These are phyloP conservation scores for Babyrousa celebensis DNA, from an alignment of 2,797 vertebrate species.

Conservation along the genomic window DNA sequence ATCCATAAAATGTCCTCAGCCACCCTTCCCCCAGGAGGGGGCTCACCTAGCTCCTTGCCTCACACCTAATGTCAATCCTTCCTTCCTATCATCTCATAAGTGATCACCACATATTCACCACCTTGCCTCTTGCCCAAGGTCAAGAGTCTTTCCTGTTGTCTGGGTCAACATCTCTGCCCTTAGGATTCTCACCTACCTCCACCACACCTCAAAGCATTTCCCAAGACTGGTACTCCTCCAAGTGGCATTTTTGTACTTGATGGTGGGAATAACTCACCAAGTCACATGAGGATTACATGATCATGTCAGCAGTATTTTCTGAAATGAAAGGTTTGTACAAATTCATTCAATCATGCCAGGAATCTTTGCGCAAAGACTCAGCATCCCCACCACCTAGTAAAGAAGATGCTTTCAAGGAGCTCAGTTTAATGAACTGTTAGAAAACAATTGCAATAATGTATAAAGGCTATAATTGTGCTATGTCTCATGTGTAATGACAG, in stretches of 20 bases:
- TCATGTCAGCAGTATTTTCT: background rate
- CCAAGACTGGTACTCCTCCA: background rate
- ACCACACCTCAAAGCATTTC: background rate
- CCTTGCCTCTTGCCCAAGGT: background rate
- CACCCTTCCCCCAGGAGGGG: accelerated
- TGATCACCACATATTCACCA: background rate
- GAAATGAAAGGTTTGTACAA: background rate
- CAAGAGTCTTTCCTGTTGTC: background rate
- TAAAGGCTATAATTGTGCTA: background rate
- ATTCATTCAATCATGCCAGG: background rate
- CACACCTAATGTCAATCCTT: background rate
- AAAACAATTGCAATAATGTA: background rate
- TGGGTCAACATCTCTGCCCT: background rate
- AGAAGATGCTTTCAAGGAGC: background rate
- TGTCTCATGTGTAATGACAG: background rate
- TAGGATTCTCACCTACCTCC: background rate
- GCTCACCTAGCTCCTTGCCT: background rate
- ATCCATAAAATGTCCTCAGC: background rate
- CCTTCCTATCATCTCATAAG: background rate
- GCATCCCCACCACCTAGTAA: background rate
- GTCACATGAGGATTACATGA: background rate
- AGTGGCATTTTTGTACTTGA: background rate
- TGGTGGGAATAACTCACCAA: background rate
- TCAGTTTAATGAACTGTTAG: background rate
- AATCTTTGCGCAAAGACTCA: conserved; percentile 12